These are phyloP conservation scores for Amitus sp. DNA, from an alignment of 2,888 invertebrate species.

Conservation along the genomic window DNA sequence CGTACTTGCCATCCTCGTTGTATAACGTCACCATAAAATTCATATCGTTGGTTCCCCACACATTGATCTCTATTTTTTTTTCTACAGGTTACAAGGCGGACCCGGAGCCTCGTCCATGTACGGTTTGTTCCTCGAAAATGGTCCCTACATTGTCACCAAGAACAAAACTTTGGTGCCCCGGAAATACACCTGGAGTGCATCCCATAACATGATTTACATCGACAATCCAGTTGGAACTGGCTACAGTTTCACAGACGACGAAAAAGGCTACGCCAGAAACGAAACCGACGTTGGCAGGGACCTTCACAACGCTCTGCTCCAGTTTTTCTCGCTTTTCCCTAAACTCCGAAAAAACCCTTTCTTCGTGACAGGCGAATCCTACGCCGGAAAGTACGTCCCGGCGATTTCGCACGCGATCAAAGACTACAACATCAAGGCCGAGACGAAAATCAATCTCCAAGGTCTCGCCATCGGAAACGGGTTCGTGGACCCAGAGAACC, in stretches of 20 bases:
- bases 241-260: constrained; percentile 85
- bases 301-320: constrained; percentile 78
- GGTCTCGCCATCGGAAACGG: constrained; percentile 85
- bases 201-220: constrained; percentile 85
- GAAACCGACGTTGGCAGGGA: constrained; percentile 84
- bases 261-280: constrained; percentile 81
- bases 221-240: constrained; percentile 95
- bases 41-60: no score
- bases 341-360: constrained; percentile 80
- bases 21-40: no score
- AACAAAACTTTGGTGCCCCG: constrained; percentile 70
- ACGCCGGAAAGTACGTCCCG: constrained; percentile 85
- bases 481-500: constrained; percentile 80
- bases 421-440: constrained; percentile 70
- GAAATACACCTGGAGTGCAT: constrained; percentile 82
- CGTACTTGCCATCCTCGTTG: no score
- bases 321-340: constrained; percentile 87
- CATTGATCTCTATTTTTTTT: no score
- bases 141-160: constrained; percentile 74
- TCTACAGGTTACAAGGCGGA: constrained; percentile 89
- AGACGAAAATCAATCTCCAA: constrained; percentile 75
- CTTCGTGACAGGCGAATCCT: constrained; percentile 90
- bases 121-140: constrained; percentile 86
- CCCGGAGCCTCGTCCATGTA: constrained; percentile 84
- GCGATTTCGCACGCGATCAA: constrained; percentile 80